phyloP scores from a whole-genome alignment of 2,797 vertebrate species.

The Staurois parvus region DNA sequence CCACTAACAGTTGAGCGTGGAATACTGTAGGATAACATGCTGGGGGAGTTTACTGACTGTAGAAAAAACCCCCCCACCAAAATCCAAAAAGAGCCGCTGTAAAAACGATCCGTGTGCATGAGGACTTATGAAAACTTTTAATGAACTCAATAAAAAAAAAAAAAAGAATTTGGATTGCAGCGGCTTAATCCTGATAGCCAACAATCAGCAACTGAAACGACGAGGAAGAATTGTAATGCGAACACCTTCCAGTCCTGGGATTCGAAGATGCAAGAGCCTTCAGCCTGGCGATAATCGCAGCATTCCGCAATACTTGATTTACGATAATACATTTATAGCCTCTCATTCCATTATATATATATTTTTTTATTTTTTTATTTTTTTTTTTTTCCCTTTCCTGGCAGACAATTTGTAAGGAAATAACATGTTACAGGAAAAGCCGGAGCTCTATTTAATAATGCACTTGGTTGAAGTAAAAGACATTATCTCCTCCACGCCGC shows the following conservation, averaged over 20 bases:
- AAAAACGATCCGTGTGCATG: too few species aligned
- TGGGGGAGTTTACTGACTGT: too few species aligned
- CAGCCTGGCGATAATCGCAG: slow-evolving; percentile 32
- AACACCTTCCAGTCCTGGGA: background rate
- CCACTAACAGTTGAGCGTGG: too few species aligned
- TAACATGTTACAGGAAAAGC: slow-evolving; percentile 48
- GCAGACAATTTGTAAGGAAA: slow-evolving; percentile 51
- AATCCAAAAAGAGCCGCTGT: too few species aligned
- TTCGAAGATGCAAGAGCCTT: background rate
- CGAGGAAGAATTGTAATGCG: background rate
- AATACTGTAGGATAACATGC: too few species aligned
- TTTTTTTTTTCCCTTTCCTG: slow-evolving; percentile 30
- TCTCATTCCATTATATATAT: slow-evolving; percentile 12
- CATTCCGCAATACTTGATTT: slow-evolving; percentile 28
- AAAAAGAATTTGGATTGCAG: background rate
- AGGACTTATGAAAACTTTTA: too few species aligned
- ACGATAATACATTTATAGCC: slow-evolving; percentile 52
- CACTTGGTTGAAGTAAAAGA: slow-evolving; percentile 59
- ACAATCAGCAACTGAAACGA: background rate
- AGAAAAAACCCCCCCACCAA: too few species aligned
- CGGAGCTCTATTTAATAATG: slow-evolving; percentile 65
- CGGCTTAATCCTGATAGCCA: too few species aligned
- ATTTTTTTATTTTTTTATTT: too few species aligned
- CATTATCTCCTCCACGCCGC: slow-evolving; percentile 57
- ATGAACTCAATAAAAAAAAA: background rate